Evolutionary conservation across 2,888 invertebrate genomes (phyloP).

Genomic region (Mimumesa dahlbomi): DNA sequence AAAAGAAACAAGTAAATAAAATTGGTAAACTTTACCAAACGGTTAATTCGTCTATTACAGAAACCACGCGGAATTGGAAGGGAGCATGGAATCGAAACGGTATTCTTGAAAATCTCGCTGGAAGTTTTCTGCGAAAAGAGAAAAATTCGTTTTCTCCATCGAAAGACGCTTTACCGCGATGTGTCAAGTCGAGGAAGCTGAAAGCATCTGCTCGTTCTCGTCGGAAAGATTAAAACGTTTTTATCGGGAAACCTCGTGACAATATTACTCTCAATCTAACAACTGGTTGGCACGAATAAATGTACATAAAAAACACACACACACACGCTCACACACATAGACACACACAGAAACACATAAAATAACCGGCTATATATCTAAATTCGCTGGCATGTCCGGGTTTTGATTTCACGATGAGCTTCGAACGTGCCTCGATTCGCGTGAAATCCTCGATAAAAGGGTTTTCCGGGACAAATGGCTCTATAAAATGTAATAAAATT

Average conservation of each 20-base stretch:
- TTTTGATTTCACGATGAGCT: slow-evolving; percentile 36
- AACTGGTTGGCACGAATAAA: slow-evolving; percentile 35
- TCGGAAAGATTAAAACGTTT: slow-evolving; percentile 56
- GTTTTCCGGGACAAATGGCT: slow-evolving; percentile 37
- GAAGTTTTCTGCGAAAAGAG: not conserved
- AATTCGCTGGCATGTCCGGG: not conserved
- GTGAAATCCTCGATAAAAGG: slow-evolving; percentile 45
- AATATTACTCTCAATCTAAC: slow-evolving; percentile 47
- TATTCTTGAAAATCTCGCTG: not conserved
- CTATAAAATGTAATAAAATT: slow-evolving; percentile 51
- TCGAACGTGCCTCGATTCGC: slow-evolving; percentile 16
- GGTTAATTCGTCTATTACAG: no score
- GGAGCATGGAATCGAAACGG: not conserved
- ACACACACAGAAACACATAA: no score
- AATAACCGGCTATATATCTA: not conserved
- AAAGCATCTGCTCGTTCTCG: slow-evolving; percentile 57
- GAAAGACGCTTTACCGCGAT: slow-evolving; percentile 16
- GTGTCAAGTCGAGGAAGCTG: slow-evolving; percentile 37
- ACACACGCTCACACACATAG: not conserved
- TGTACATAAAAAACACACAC: not conserved
- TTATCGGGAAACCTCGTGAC: slow-evolving; percentile 36
- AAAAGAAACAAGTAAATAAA: no score
- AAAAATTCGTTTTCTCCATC: not conserved
- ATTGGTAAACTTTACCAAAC: no score
- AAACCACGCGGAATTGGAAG: no score